Evolutionary conservation across 35 echinoderm and acorn worm genomes (phyloP), one percentile per base, ranked within the genome.

Genomic region (Heliocidaris erythrogramma): DNA sequence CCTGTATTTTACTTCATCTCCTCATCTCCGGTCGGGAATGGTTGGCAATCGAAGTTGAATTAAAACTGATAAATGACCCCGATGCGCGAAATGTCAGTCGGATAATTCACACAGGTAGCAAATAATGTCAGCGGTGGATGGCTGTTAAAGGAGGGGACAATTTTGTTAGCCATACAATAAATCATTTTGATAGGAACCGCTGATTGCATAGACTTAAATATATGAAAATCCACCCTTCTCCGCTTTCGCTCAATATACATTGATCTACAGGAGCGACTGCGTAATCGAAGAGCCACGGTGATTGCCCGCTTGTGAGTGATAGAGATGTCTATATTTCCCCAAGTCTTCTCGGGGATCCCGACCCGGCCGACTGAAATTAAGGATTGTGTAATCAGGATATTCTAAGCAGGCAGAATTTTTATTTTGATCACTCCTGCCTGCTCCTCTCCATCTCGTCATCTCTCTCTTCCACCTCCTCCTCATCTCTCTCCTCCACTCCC

Each of bases 1-100:
- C 87, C 87, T 48, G 87, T 42, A 89, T 48, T 89, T 89, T 48
- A 13, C 35, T 32, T 48, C 87, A 48, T 48, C 47, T 89, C 87
- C 87, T 89, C 87, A 48, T 48, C 91, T 92, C 50, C 91, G 91
- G 48, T 30, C 91, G 91, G 48, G 29, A 59, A 52, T 92, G 31
- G 49, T 92, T 59, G 48, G 50, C 91, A 59, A 92, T 92, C 91
- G 91, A 59, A 49, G 47, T 59, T 53, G 91, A 92, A 92, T 92
- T 92, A 92, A 92, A 92, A 21, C 91, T 92, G 91, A 92, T 92
- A 59, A 92, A 92, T 92, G 91, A 92, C 91, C 91, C 91, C 91
- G 17, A 59, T 59, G 91, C 29, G 91, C 47, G 8, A 92, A 92
- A 92, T 92, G 91, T 92, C 91, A 92, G 91, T 24, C n/a, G 29